Evolutionary conservation across 1,140 invertebrate species (phyloP), one percentile per base, ranked within the genome.

Genomic region (Drosophila paulistorum): DNA sequence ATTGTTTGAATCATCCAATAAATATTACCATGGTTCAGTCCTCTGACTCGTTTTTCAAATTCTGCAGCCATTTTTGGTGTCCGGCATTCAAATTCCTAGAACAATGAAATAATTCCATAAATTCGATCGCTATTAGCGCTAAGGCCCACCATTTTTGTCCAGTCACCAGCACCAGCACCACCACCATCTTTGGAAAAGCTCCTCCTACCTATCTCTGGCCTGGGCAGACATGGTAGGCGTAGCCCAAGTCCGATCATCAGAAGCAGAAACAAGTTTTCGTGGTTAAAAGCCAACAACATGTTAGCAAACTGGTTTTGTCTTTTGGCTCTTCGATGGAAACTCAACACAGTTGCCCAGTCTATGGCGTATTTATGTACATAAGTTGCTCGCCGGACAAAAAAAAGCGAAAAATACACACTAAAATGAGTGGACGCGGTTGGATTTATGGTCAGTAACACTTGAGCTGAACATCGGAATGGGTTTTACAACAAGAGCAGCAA

Each of bases 81-180:
- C 74, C 63, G 68, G 74, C 83, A 89, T 89, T 87, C 80, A 74
- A 89, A 89, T 89, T 89, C 84, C 81, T 89, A 89, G 84, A 89
- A 89, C 84, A 89, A 89, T 89, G 84, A 89, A 89, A 89, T 89
- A 89, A 89, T 89, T 87, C 83, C 83, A 87, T 87, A 87, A 87
- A 89, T 87, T 89, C 84, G 84, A 89, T 81, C 84, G 67, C 85
- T 84, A 89, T 72, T 89, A 81, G 81, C 59, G 58, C 58, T 71
- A 68, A 59, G 45, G 45, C 45, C 82, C 85, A 84, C 84, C 84
- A 89, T 89, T 89, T 89, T 89, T 66, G 55, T 33, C 61, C 70
- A 74, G 63, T 79, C 84, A 81, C 84, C 84, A 59, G 39, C 54
- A 71, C 45, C 45, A 51, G 51, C 30, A 81, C 84, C 84, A 59